These are phyloP conservation scores for Sinocyclocheilus grahami DNA, from an alignment of 2,113 vertebrate species.

Conservation along the genomic window DNA sequence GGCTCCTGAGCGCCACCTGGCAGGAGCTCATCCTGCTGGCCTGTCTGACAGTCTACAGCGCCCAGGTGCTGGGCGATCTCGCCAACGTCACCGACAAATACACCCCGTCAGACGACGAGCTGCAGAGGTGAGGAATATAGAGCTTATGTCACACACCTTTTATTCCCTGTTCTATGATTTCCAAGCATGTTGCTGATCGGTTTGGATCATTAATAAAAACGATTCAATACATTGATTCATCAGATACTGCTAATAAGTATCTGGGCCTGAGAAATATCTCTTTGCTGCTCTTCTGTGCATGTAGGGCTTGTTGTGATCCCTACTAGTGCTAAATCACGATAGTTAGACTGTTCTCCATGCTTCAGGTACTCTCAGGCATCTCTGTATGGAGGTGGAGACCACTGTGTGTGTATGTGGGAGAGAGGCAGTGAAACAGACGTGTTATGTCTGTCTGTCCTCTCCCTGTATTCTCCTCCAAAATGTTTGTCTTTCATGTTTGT, in stretches of 20 bases:
- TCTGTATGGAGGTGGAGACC: neutral
- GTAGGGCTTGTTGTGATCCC: neutral
- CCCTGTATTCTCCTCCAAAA: neutral
- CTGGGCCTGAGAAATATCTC: neutral
- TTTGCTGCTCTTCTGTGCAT: neutral
- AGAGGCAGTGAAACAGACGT: neutral
- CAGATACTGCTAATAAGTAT: neutral
- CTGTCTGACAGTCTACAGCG: constrained; percentile 95
- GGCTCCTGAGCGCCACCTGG: constrained; percentile 96
- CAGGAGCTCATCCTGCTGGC: constrained; percentile 97
- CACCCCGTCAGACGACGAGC: constrained; percentile 91
- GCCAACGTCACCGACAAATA: constrained; percentile 95
- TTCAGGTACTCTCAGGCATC: neutral
- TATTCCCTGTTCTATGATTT: neutral
- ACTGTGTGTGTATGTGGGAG: neutral
- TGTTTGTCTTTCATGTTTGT: neutral
- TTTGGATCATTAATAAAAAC: neutral
- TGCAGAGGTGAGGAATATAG: constrained; percentile 87
- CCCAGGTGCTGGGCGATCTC: constrained; percentile 95
- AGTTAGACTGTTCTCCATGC: neutral
- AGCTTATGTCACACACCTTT: constrained; percentile 46
- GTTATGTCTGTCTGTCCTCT: neutral
- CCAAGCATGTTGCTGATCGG: neutral
- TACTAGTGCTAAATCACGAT: neutral
- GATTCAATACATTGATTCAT: neutral